Evolutionary conservation across 92 coral and sea anemone genomes (phyloP).

Genomic region (Diadumene lineata): DNA sequence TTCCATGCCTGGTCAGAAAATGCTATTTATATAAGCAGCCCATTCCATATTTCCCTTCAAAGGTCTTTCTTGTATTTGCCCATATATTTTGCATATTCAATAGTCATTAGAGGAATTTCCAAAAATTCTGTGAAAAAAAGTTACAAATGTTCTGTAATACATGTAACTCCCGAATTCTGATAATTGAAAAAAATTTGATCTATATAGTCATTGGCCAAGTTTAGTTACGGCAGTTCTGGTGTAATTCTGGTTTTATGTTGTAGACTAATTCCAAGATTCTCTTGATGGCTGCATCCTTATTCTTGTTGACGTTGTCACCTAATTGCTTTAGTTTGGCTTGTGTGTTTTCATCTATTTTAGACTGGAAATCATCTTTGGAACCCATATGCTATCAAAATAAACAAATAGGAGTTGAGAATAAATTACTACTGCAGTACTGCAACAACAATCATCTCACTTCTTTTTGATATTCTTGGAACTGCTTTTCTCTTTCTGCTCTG

Average conservation of each 20-base stretch:
- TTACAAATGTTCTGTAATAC: too few relatives aligned
- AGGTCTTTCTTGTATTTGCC: too few relatives aligned
- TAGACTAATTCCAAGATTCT: conserved; percentile 83
- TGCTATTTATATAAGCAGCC: too few relatives aligned
- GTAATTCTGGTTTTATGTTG: conserved; percentile 92
- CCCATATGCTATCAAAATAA: conserved; percentile 88
- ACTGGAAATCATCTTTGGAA: conserved; percentile 93
- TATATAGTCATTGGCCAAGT: too few relatives aligned
- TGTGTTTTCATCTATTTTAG: conserved; percentile 82
- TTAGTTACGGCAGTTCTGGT: conserved; percentile 81
- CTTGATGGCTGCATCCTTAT: conserved; percentile 73
- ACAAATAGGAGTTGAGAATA: neutral
- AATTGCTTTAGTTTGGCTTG: conserved; percentile 61
- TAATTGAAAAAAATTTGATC: too few relatives aligned
- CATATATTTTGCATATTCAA: too few relatives aligned
- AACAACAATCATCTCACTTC: conserved; percentile 74
- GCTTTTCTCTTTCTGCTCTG: conserved; percentile 83
- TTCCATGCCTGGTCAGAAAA: too few relatives aligned
- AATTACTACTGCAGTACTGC: too few relatives aligned
- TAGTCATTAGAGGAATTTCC: too few relatives aligned
- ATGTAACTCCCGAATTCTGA: too few relatives aligned
- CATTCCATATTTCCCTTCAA: too few relatives aligned
- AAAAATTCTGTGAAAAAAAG: too few relatives aligned
- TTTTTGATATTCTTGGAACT: conserved; percentile 75
- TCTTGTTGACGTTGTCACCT: conserved; percentile 50